These are phyloP conservation scores for Eulemur rubriventer DNA, from an alignment of 2,797 vertebrate genomes.

Conservation along the genomic window DNA sequence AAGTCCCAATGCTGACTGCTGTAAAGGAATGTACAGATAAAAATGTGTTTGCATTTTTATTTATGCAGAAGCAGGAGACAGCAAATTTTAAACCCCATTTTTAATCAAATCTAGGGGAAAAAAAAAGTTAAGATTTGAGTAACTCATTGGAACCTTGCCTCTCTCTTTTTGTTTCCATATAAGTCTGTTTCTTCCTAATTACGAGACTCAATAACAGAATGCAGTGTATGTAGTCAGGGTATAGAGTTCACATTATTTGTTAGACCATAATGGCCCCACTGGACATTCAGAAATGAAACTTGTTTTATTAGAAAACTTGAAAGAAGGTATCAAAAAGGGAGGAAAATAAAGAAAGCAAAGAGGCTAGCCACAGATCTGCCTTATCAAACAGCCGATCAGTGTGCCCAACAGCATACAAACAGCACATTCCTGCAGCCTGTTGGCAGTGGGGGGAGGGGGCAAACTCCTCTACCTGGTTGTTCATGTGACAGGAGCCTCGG, in stretches of 20 bases:
- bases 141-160: background rate
- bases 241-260: conserved; percentile 1
- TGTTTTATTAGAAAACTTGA: background rate
- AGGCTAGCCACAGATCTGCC: background rate
- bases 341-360: background rate
- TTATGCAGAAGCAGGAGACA: background rate
- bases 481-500: background rate
- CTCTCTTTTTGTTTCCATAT: background rate
- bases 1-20: background rate
- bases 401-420: background rate
- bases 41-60: background rate
- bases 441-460: background rate
- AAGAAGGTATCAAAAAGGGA: background rate
- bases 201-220: background rate
- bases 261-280: background rate
- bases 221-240: background rate
- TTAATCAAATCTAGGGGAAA: background rate
- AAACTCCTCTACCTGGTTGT: background rate
- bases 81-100: background rate
- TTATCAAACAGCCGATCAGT: background rate
- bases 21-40: background rate
- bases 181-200: background rate
- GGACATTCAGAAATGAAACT: conserved; percentile 46
- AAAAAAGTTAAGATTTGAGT: background rate
- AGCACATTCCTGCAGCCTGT: background rate